Evolutionary conservation across 1,140 invertebrate genomes (phyloP).

Genomic region (Conus betulinus): DNA sequence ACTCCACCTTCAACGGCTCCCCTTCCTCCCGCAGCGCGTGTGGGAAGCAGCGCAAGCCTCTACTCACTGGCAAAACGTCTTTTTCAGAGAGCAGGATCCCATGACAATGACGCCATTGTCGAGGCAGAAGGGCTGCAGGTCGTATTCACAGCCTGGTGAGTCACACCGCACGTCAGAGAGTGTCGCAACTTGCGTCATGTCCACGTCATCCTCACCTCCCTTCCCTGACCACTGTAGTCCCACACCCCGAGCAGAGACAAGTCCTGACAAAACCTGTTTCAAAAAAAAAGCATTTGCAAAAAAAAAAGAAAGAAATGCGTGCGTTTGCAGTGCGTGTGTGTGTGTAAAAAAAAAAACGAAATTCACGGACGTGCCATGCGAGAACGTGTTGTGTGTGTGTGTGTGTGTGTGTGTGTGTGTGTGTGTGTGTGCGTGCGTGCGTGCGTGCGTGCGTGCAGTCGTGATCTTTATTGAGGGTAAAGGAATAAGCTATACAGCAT

Average conservation of each 20-base stretch:
- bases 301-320: neutral
- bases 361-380: no score
- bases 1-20: neutral
- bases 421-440: neutral
- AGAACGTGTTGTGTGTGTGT: no score
- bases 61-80: conserved; percentile 18
- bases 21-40: neutral
- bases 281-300: neutral
- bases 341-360: no score
- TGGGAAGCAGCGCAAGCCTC: neutral
- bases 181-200: neutral
- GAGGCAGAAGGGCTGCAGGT: conserved; percentile 23
- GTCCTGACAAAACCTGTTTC: neutral
- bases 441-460: neutral
- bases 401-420: conserved; percentile 14
- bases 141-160: conserved; percentile 5
- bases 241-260: neutral
- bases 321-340: conserved; percentile 9
- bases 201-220: neutral
- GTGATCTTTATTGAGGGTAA: no score
- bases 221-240: neutral
- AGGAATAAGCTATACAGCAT: no score
- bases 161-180: neutral
- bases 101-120: conserved; percentile 23
- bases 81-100: conserved; percentile 27